Evolutionary conservation across 2,797 vertebrate genomes (phyloP).

Genomic region (Sphenodon punctatus): DNA sequence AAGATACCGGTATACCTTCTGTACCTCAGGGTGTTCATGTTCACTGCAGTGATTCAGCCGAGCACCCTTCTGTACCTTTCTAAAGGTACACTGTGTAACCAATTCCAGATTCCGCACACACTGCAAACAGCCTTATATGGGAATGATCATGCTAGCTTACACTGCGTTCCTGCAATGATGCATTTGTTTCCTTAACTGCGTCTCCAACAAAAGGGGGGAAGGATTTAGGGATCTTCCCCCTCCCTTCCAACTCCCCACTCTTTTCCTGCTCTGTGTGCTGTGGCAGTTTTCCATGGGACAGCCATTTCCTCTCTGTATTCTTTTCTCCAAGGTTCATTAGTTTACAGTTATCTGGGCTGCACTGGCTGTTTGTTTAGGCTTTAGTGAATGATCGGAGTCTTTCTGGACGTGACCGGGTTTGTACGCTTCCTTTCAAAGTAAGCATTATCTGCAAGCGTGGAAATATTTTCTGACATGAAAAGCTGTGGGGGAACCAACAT

Average conservation of each 20-base stretch:
- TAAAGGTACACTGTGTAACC: constrained; percentile 9
- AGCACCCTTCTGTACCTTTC: not conserved
- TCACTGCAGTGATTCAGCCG: not conserved
- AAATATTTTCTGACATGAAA: not conserved
- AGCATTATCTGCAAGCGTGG: not conserved
- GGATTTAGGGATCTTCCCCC: not conserved
- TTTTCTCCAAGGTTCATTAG: not conserved
- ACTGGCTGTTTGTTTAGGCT: not conserved
- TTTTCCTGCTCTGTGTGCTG: not conserved
- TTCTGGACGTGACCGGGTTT: not conserved
- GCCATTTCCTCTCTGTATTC: not conserved
- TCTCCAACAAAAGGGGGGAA: not conserved
- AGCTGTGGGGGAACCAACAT: not conserved
- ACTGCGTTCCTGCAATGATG: not conserved
- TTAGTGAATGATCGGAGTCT: not conserved
- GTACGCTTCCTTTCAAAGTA: not conserved
- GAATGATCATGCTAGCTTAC: not conserved
- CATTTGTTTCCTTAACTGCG: not conserved
- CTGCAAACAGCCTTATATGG: not conserved
- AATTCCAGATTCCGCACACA: not conserved
- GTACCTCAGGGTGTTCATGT: not conserved
- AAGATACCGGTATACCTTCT: not conserved
- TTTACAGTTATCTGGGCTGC: not conserved
- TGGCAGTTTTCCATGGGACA: not conserved
- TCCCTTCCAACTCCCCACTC: not conserved